A percentile compares a stretch with the other conserved stretches of the same genome.
phyloP scores from a whole-genome alignment of 2,113 vertebrate species.

The Siniperca knerii region DNA sequence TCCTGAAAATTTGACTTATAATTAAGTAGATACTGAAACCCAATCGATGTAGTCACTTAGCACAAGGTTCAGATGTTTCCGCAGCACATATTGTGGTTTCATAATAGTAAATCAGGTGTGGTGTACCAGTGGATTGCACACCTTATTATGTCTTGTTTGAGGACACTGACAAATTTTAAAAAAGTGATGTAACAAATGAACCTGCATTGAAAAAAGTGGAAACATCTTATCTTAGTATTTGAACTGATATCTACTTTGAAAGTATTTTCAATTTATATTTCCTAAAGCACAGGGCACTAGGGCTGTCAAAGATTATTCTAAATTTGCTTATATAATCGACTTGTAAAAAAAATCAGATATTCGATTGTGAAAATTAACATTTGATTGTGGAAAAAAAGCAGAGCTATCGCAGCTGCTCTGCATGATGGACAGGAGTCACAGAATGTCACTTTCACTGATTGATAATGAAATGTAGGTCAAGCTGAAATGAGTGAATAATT shows the following conservation, averaged over 20 bases:
- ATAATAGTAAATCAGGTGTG: background rate
- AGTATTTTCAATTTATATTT: background rate
- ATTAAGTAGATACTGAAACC: background rate
- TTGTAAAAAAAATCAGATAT: no score
- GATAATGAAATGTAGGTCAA: no score
- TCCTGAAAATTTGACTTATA: background rate
- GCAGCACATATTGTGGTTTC: background rate
- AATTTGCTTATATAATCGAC: no score
- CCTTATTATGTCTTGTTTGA: background rate
- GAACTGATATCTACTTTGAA: background rate
- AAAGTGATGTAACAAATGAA: background rate
- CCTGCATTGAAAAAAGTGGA: background rate
- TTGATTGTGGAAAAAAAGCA: no score
- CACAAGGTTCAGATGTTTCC: background rate
- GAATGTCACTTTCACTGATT: no score
- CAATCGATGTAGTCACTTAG: background rate
- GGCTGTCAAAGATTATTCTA: no score
- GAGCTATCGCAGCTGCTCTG: no score
- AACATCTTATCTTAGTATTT: background rate
- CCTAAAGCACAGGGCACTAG: background rate
- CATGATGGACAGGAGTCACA: no score
- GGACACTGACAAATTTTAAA: background rate
- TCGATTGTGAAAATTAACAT: no score
- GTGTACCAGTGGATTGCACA: background rate
- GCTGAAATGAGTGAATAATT: no score